phyloP scores from a whole-genome alignment of 2,888 invertebrate genomes.

The Dione vanillae region DNA sequence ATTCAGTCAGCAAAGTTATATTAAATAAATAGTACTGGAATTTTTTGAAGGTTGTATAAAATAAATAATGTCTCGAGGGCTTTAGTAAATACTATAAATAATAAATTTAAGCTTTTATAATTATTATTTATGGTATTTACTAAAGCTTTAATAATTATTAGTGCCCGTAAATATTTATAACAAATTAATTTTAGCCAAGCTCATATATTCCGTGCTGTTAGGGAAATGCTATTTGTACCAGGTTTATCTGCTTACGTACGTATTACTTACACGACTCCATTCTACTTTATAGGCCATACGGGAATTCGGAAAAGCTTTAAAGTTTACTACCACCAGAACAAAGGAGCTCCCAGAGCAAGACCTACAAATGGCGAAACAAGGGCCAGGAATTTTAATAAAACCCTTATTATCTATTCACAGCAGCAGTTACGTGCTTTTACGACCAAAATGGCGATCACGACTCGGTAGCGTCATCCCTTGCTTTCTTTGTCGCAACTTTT shows the following conservation, averaged over 20 bases:
- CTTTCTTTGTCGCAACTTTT: constrained; percentile 64
- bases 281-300: constrained; percentile 22
- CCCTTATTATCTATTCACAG: constrained; percentile 81
- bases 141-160: background rate
- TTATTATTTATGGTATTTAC: background rate
- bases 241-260: constrained; percentile 7
- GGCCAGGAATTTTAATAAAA: constrained; percentile 82
- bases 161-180: background rate
- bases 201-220: background rate
- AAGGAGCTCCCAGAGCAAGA: constrained; percentile 62
- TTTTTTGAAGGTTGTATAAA: no score
- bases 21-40: no score
- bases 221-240: background rate
- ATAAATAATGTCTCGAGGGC: background rate
- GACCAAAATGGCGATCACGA: constrained; percentile 67
- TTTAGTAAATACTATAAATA: background rate
- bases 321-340: constrained; percentile 56
- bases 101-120: background rate
- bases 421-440: constrained; percentile 78
- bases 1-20: no score
- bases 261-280: constrained; percentile 17
- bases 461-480: constrained; percentile 63
- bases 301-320: constrained; percentile 28
- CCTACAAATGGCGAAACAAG: constrained; percentile 73
- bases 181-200: background rate